These are phyloP conservation scores for Nomia melanderi DNA, from an alignment of 1,140 invertebrate species.

Conservation along the genomic window DNA sequence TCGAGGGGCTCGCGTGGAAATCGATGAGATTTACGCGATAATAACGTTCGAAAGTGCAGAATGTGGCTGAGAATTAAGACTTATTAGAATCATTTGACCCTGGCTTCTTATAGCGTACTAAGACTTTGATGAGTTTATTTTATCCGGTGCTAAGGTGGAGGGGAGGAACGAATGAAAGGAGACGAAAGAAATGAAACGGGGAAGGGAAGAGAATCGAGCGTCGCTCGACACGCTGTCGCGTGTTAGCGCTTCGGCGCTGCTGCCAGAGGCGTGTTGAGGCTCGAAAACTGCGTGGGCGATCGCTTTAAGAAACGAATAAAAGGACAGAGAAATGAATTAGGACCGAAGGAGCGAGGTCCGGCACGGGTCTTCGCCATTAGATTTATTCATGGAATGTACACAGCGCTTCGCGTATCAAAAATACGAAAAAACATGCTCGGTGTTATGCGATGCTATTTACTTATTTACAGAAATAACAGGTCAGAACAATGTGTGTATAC, in stretches of 20 bases:
- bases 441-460: not conserved
- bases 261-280: slow-evolving; percentile 16
- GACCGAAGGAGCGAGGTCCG: no score
- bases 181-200: slow-evolving; percentile 24
- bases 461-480: slow-evolving; percentile 24
- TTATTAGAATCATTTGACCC: slow-evolving; percentile 78
- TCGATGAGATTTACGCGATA: slow-evolving; percentile 22
- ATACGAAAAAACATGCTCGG: slow-evolving; percentile 7
- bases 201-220: slow-evolving; percentile 46
- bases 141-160: slow-evolving; percentile 28
- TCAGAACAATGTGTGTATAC: not conserved
- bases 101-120: slow-evolving; percentile 61
- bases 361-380: not conserved
- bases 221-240: slow-evolving; percentile 41
- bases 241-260: slow-evolving; percentile 48
- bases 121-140: slow-evolving; percentile 69
- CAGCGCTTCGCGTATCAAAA: slow-evolving; percentile 9
- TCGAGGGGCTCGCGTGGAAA: no score
- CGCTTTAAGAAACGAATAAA: slow-evolving; percentile 31
- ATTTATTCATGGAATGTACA: slow-evolving; percentile 36
- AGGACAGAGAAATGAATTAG: slow-evolving; percentile 15
- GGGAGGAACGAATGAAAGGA: slow-evolving; percentile 24
- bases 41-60: slow-evolving; percentile 58
- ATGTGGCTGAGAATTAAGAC: slow-evolving; percentile 71
- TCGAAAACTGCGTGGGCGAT: slow-evolving; percentile 53